phyloP scores from a whole-genome alignment of 2,113 vertebrate species.

The Grantiella picta region DNA sequence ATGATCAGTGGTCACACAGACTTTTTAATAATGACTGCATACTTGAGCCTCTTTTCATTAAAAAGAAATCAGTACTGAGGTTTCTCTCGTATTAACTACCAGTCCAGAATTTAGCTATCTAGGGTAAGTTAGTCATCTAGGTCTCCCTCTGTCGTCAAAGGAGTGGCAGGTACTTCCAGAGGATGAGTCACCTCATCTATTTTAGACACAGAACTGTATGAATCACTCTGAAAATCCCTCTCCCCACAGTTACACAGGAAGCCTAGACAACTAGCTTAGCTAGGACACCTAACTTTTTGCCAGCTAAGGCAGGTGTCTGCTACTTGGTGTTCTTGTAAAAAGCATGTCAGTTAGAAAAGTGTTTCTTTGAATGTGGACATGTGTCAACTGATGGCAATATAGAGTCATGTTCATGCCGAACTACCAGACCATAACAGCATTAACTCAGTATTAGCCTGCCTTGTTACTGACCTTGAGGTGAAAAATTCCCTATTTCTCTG shows the following conservation, averaged over 20 bases:
- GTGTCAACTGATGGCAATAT: not conserved
- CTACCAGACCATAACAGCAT: not conserved
- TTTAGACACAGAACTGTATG: slow-evolving; percentile 42
- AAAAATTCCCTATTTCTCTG: not conserved
- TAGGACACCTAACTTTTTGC: not conserved
- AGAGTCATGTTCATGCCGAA: not conserved
- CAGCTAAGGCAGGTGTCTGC: not conserved
- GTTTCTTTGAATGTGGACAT: not conserved
- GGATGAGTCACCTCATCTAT: slow-evolving; percentile 49
- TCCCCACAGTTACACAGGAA: not conserved
- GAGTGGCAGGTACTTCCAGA: slow-evolving; percentile 54
- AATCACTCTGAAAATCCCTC: slow-evolving; percentile 45
- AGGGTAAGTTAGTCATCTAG: slow-evolving; percentile 48
- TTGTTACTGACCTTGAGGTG: not conserved
- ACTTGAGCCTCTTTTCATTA: not conserved
- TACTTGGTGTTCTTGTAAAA: not conserved
- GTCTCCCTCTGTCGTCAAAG: slow-evolving; percentile 45
- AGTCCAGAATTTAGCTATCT: slow-evolving; percentile 10
- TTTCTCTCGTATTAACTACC: not conserved
- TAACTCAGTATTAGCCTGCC: not conserved
- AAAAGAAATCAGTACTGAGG: not conserved
- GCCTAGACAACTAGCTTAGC: not conserved
- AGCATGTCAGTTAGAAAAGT: not conserved
- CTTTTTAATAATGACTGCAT: not conserved
- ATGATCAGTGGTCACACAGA: not conserved